Evolutionary conservation across 2,113 vertebrate species (phyloP), one percentile per base, ranked within the genome.

Genomic region (Egretta garzetta): DNA sequence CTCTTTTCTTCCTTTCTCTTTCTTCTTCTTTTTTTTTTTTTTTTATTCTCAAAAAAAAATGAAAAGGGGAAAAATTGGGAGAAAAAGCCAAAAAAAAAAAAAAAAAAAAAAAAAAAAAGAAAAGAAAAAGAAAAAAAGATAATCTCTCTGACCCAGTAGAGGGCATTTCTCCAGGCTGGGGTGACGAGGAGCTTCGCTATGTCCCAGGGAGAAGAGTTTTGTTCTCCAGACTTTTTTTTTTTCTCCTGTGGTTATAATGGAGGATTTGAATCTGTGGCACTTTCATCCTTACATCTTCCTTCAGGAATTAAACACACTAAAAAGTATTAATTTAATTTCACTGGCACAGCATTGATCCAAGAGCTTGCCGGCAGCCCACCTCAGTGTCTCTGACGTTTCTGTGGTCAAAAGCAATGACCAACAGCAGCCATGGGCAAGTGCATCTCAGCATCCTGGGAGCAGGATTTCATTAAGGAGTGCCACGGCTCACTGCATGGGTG

Each of bases 241-340:
- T 32, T 13, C 10, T 10, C 1, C n/a, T 94, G 28, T 76, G 27
- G 56, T 77, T 93, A 52, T 37, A 93, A 81, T 35, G 50, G 32
- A 93, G 52, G 49, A 85, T 90, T 94, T 93, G 43, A 89, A 90
- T 86, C 86, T 63, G 59, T 90, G 62, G 22, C 53, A 82, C n/a
- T 77, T 93, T 82, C 76, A 93, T 77, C 37, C 71, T 94, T 94
- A 85, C 55, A 14, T 94, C 53, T 93, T 93, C 74, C 75, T 96
- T 90, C 77, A 93, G 84, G 74, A 96, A 93, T 94, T 91, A 93
- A 86, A 86, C 67, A 80, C 7, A 8, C 28, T 87, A 58, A 82
- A 86, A 95, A 62, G 3, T 62, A 82, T 91, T 85, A 82, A 64
- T 81, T 94, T 81, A 35, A 79, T 94, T 96, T 89, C 28, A 37